Percentiles rank a stretch among this genome's conserved stretches.
Conservation (phyloP, 2,888 invertebrate species). For the Atherix ibis region DNA sequence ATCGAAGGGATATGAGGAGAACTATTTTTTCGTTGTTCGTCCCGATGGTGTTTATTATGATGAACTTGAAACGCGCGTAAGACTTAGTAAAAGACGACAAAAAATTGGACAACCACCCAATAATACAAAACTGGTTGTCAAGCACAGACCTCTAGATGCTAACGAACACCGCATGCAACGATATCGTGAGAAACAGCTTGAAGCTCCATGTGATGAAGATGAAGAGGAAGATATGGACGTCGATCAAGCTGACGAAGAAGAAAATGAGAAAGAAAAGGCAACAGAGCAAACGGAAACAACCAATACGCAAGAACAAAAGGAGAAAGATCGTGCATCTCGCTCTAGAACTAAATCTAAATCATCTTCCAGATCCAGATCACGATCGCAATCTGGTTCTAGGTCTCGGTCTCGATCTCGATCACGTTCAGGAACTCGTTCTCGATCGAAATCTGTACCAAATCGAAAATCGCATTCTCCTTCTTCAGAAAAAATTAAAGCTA, state of each 20-base stretch:
- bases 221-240: slow-evolving; percentile 49
- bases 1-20: slow-evolving; percentile 90
- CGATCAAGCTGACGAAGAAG: slow-evolving; percentile 35
- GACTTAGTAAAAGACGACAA: slow-evolving; percentile 82
- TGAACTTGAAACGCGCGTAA: slow-evolving; percentile 87
- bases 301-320: slow-evolving; percentile 23
- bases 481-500: slow-evolving; percentile 5
- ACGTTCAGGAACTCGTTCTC: slow-evolving; percentile 11
- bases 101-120: slow-evolving; percentile 45
- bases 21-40: slow-evolving; percentile 87
- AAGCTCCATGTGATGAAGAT: slow-evolving; percentile 63
- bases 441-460: slow-evolving; percentile 26
- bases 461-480: slow-evolving; percentile 22
- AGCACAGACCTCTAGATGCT: slow-evolving; percentile 73
- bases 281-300: slow-evolving; percentile 12
- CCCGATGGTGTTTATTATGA: slow-evolving; percentile 87
- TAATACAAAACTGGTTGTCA: slow-evolving; percentile 55
- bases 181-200: slow-evolving; percentile 72
- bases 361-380: slow-evolving; percentile 18
- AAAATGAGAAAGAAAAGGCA: slow-evolving; percentile 19
- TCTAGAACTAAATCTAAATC: slow-evolving; percentile 14
- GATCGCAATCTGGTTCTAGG: slow-evolving; percentile 21
- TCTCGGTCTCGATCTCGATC: slow-evolving; percentile 14
- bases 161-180: slow-evolving; percentile 75
- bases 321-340: slow-evolving; percentile 15